Evolutionary conservation across 92 coral and sea anemone genomes (phyloP), one percentile per base, ranked within the genome.

Genomic region (Nematostella vectensis): DNA sequence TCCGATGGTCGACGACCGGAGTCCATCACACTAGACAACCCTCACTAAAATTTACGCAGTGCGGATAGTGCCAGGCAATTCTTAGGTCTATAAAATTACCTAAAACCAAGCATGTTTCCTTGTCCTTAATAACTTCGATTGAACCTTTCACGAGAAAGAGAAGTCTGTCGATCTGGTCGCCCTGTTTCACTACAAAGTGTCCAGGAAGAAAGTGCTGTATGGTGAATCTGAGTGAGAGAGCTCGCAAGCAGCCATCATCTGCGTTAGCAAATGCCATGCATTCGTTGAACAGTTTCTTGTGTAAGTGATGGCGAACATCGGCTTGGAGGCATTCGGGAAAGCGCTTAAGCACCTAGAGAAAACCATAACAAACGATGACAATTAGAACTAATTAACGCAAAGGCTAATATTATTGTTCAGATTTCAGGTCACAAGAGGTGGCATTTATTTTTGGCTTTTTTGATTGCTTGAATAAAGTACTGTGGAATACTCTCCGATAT

Each of bases 241-340:
- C 94, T 1, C 98, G 88, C 55, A 82, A 63, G 47, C 96, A 91
- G 12, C 96, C 95, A 21, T 81, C 87, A 27, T 83, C 75, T 28
- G 95, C 98, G 33, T 55, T 69, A 66, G 81, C 83, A 42, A 91
- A 91, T 21, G 83, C 88, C 42, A 82, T 52, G 20, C 94, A 78
- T 23, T 80, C 79, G 25, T 70, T 57, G 44, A 91, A 91, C 26
- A 91, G 47, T 40, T 72, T 71, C 47, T 79, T 70, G 66, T 88
- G 88, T n/a, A 91, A 69, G 57, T 91, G 88, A 56, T 78, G 86
- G 47, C 98, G 82, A 23, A 91, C 82, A 45, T 91, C 98, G 15
- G 84, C 94, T 55, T 80, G 88, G 29, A 91, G 80, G 2, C 88
- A 81, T 49, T 91, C 98, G 0, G 98, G 98, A 47, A 91, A 91